phyloP scores from a whole-genome alignment of 2,888 invertebrate species.

The Clistopyga incitator region DNA sequence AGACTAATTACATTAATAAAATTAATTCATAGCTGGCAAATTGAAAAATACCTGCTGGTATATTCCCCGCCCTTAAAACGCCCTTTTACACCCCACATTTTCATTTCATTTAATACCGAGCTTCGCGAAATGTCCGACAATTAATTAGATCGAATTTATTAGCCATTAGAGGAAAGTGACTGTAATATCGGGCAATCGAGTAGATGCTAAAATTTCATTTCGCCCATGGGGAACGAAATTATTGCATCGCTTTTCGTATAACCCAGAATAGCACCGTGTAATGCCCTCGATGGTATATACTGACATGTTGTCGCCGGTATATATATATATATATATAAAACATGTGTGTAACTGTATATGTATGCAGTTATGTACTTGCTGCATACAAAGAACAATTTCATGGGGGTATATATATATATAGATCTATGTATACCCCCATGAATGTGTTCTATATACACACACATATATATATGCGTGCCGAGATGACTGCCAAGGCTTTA shows the following conservation, averaged over 20 bases:
- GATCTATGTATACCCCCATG: background rate
- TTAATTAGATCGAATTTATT: background rate
- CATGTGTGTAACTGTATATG: background rate
- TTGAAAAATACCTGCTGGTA: too few relatives aligned
- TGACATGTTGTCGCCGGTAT: constrained; percentile 1
- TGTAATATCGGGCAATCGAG: constrained; percentile 18
- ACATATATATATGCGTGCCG: background rate
- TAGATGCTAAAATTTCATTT: constrained; percentile 15
- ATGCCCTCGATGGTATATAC: constrained; percentile 6
- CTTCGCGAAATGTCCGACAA: background rate
- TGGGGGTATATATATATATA: background rate
- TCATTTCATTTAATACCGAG: background rate
- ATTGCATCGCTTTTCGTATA: constrained; percentile 21
- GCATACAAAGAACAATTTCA: background rate
- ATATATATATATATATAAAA: background rate
- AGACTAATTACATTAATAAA: too few relatives aligned
- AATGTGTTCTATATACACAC: background rate
- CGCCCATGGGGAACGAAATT: constrained; percentile 12
- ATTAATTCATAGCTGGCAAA: too few relatives aligned
- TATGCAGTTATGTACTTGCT: background rate
- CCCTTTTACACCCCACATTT: background rate
- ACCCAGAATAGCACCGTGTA: background rate
- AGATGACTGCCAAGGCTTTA: constrained; percentile 55
- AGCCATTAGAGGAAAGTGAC: background rate
- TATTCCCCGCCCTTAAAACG: too few relatives aligned